Evolutionary conservation across 2,888 invertebrate genomes (phyloP).

Genomic region (Deroplatys truncata): DNA sequence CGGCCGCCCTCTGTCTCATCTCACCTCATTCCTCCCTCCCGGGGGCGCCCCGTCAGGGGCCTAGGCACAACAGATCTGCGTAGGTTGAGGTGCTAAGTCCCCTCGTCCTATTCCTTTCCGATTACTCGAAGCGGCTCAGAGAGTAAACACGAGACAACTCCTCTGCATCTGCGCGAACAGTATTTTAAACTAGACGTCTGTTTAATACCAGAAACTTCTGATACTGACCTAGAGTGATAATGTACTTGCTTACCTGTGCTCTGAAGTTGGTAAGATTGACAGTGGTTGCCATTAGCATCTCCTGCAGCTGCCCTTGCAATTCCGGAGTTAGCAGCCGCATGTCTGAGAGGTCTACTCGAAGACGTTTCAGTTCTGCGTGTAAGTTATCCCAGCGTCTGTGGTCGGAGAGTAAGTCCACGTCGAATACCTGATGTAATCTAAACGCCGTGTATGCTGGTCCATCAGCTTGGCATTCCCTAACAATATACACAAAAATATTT

Average conservation of each 20-base stretch:
- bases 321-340: conserved; percentile 44
- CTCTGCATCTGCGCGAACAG: too few relatives aligned
- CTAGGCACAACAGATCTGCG: too few relatives aligned
- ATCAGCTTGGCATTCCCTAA: conserved; percentile 67
- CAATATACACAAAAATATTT: background rate
- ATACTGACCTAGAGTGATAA: too few relatives aligned
- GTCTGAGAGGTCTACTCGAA: conserved; percentile 53
- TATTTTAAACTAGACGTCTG: too few relatives aligned
- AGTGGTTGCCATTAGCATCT: conserved; percentile 54
- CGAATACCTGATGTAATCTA: conserved; percentile 63
- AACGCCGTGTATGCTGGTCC: conserved; percentile 70
- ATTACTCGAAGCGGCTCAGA: too few relatives aligned
- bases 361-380: conserved; percentile 41
- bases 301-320: conserved; percentile 48
- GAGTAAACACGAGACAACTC: too few relatives aligned
- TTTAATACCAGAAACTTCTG: too few relatives aligned
- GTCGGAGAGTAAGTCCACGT: conserved; percentile 63
- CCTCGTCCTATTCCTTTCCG: too few relatives aligned
- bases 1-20: too few relatives aligned
- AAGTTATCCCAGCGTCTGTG: conserved; percentile 58
- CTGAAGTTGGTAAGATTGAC: conserved; percentile 60
- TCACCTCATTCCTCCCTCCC: too few relatives aligned
- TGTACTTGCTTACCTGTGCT: background rate
- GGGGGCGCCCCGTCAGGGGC: too few relatives aligned
- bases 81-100: too few relatives aligned